Conservation (phyloP, 1,140 invertebrate species). For the Onthophagus taurus region DNA sequence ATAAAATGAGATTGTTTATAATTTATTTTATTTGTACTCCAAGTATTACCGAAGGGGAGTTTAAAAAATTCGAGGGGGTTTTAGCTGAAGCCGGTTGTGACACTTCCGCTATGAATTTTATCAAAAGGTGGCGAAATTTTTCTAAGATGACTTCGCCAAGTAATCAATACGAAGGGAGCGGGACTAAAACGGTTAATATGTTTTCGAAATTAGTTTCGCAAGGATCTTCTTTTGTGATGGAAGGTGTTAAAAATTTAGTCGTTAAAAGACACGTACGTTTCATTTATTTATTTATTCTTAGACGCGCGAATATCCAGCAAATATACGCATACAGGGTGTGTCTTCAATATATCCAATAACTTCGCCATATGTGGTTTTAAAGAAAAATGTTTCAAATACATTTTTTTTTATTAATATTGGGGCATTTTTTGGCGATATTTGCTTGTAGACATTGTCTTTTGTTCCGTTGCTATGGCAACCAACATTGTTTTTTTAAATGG, state of each 20-base stretch:
- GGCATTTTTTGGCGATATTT: no score
- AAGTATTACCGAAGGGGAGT: slow-evolving; percentile 71
- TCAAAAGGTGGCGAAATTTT: slow-evolving; percentile 86
- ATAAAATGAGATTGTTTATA: slow-evolving; percentile 91
- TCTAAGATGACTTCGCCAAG: slow-evolving; percentile 65
- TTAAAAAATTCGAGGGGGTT: slow-evolving; percentile 70
- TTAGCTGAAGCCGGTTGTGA: slow-evolving; percentile 79
- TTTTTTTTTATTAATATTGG: no score
- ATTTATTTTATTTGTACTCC: slow-evolving; percentile 86
- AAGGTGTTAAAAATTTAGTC: slow-evolving; percentile 98
- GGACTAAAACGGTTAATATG: slow-evolving; percentile 95
- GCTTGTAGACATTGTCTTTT: no score
- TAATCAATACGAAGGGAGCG: slow-evolving; percentile 81
- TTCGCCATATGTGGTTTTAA: no score
- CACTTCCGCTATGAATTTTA: slow-evolving; percentile 69
- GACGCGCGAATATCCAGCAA: no score
- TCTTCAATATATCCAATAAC: slow-evolving; percentile 4
- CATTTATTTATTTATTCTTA: background rate
- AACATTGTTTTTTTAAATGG: no score
- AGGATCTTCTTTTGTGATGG: slow-evolving; percentile 98
- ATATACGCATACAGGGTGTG: no score
- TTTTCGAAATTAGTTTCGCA: slow-evolving; percentile 96
- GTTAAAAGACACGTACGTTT: slow-evolving; percentile 90
- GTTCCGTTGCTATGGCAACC: no score
- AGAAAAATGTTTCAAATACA: no score